Conservation (phyloP, 2,797 vertebrate genomes). For the Lerista edwardsae region DNA sequence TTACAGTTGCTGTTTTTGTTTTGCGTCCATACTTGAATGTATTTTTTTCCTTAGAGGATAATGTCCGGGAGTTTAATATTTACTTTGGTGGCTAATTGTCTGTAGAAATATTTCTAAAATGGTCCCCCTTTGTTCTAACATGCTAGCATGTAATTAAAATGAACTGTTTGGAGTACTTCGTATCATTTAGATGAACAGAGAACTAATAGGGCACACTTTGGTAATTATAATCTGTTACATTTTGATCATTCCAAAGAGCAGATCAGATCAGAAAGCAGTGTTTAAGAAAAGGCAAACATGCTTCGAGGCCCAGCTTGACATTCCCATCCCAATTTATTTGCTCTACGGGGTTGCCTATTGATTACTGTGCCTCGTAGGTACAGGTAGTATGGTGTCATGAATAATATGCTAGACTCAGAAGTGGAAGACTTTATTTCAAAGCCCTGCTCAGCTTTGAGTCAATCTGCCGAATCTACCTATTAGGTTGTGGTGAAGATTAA, state of each 20-base stretch:
- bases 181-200: slow-evolving; percentile 35
- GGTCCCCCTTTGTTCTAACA: slow-evolving; percentile 25
- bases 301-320: background rate
- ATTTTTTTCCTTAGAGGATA: slow-evolving; percentile 38
- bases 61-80: slow-evolving; percentile 52
- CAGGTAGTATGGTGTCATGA: background rate
- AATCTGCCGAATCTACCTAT: background rate
- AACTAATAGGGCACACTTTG: background rate
- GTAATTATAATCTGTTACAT: slow-evolving; percentile 14
- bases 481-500: background rate
- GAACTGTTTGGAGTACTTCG: slow-evolving; percentile 45
- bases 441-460: too few relatives aligned
- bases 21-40: slow-evolving; percentile 41
- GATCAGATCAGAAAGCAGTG: background rate
- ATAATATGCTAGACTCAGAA: background rate
- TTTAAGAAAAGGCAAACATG: background rate
- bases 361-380: background rate
- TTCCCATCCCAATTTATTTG: background rate
- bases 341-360: background rate
- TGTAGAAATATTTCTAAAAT: slow-evolving; percentile 6
- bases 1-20: slow-evolving; percentile 58
- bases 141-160: slow-evolving; percentile 36
- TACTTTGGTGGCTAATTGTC: slow-evolving; percentile 40
- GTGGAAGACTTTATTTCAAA: background rate
- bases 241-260: slow-evolving; percentile 13